Evolutionary conservation across 2,797 vertebrate species (phyloP).

Genomic region (Hapalemur alaotrensis): DNA sequence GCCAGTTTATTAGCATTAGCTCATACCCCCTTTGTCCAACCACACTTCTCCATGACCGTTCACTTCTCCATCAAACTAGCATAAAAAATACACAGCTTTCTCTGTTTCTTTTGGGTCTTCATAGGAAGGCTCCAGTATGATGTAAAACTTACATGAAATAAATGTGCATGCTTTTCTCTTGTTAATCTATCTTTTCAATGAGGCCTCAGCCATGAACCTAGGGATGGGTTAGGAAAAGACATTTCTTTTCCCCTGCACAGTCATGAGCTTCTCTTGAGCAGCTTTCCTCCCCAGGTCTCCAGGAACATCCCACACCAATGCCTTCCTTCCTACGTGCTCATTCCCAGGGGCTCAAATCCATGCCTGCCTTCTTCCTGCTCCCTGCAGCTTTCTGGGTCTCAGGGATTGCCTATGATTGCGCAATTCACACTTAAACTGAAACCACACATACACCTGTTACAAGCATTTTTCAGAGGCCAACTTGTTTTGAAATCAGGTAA

Average conservation of each 20-base stretch:
- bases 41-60: neutral
- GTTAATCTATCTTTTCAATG: neutral
- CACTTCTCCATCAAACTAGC: neutral
- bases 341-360: neutral
- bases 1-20: neutral
- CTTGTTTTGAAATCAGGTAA: neutral
- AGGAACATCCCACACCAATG: neutral
- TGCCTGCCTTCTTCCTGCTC: neutral
- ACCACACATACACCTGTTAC: no score
- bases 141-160: neutral
- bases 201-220: neutral
- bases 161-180: neutral
- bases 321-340: neutral
- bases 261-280: neutral
- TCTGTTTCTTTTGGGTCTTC: neutral
- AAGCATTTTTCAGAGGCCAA: neutral
- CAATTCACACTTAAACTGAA: neutral
- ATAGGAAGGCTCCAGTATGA: neutral
- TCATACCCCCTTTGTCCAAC: fast-evolving
- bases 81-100: neutral
- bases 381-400: neutral
- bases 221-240: neutral
- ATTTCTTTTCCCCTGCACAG: neutral
- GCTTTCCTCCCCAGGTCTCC: neutral
- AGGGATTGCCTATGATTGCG: fast-evolving